A percentile compares a stretch with the other conserved stretches of the same genome.
These are phyloP conservation scores for Bolborhynchus lineola DNA, from an alignment of 2,113 vertebrate genomes.

Conservation along the genomic window DNA sequence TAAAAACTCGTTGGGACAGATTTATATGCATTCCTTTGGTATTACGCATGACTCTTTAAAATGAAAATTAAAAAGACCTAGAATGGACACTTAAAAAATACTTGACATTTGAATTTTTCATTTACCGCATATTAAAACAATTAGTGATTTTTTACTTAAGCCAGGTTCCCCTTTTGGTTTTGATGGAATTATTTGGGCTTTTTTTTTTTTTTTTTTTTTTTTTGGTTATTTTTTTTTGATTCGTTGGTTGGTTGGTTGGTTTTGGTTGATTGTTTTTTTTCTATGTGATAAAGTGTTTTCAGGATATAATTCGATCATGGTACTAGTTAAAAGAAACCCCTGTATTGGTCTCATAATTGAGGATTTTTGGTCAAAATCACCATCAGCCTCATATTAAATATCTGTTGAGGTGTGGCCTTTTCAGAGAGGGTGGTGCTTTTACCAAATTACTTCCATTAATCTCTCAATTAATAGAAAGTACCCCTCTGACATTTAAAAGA, in stretches of 20 bases:
- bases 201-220: too few relatives aligned
- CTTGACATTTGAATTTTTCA: not conserved
- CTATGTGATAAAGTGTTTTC: not conserved
- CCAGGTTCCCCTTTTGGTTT: not conserved
- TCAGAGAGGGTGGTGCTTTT: not conserved
- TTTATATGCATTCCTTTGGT: not conserved
- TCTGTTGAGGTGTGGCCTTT: conserved; percentile 14
- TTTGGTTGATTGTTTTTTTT: not conserved
- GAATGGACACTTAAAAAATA: not conserved
- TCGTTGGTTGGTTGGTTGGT: too few relatives aligned
- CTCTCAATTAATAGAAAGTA: not conserved
- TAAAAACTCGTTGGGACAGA: not conserved
- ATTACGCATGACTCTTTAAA: not conserved
- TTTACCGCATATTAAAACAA: not conserved
- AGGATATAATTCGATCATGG: not conserved
- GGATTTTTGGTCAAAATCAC: not conserved
- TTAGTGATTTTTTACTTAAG: not conserved
- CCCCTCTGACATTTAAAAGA: not conserved
- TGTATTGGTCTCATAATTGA: not conserved
- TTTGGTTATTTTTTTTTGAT: too few relatives aligned
- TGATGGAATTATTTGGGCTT: not conserved
- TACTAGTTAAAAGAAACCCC: fast-evolving
- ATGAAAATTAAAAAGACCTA: not conserved
- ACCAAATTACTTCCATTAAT: not conserved
- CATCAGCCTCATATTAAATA: not conserved